Conservation (phyloP, 2,113 vertebrate genomes). For the Thunnus maccoyii region DNA sequence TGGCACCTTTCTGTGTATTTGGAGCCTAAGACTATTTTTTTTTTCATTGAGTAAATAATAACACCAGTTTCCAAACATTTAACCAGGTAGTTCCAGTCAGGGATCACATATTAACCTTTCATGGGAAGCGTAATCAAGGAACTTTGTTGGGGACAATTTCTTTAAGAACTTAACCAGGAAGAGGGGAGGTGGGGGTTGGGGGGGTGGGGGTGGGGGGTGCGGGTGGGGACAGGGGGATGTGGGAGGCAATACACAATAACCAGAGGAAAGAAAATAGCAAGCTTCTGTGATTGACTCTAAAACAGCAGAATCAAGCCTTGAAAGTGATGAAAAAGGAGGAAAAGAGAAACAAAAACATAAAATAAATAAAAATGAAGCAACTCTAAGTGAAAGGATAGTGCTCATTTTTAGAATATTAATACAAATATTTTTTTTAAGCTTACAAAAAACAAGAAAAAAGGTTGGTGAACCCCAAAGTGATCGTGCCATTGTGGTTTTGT, state of each 20-base stretch:
- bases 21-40: slow-evolving; percentile 61
- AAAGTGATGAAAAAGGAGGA: slow-evolving; percentile 33
- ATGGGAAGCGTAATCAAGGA: neutral
- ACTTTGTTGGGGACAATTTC: slow-evolving; percentile 16
- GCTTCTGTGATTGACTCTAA: slow-evolving; percentile 59
- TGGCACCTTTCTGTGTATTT: slow-evolving; percentile 41
- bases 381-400: slow-evolving; percentile 68
- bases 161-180: slow-evolving; percentile 10
- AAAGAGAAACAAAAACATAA: slow-evolving; percentile 33
- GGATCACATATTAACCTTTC: slow-evolving; percentile 8
- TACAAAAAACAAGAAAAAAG: slow-evolving; percentile 57
- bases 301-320: slow-evolving; percentile 55
- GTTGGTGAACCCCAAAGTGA: slow-evolving; percentile 53
- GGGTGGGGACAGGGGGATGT: slow-evolving; percentile 6
- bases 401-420: slow-evolving; percentile 69
- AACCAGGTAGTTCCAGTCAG: slow-evolving; percentile 42
- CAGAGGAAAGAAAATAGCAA: slow-evolving; percentile 51
- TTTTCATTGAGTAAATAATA: slow-evolving; percentile 27
- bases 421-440: slow-evolving; percentile 65
- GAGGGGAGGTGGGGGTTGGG: no score
- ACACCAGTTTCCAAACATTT: slow-evolving; percentile 58
- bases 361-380: slow-evolving; percentile 78
- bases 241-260: slow-evolving; percentile 72
- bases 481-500: slow-evolving; percentile 30
- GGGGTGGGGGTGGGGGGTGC: no score